Base-by-base conservation (phyloP, 2,888 invertebrate species). In the Melipona bicolor region DNA sequence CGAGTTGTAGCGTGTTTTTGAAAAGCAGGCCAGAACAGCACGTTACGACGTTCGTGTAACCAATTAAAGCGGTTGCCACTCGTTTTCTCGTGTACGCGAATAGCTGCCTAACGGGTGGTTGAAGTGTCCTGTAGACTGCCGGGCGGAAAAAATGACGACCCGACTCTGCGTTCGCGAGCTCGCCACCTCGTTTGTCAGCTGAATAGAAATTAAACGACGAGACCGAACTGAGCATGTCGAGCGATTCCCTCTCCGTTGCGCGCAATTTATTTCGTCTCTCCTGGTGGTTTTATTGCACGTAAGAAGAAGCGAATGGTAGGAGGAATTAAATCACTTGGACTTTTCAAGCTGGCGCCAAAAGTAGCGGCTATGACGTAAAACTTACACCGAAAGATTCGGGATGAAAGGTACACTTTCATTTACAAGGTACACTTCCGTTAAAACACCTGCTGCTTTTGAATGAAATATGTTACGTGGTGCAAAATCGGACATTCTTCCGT, bases 11-110 rank as follows among this genome's bases (percentile, higher is more conserved):
- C 52, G 32, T 70, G 74, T 77, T 81, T 36, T 70, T 77, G 65
- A 70, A 27, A 81, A 74, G 49, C 64, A n/a, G 52, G 17, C 52
- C 68, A 43, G 73, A 65, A 61, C 61, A 49, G 56, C 56, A 59
- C 32, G 32, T 32, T 32, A 4, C 62, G 27, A 67, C 74, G 36
- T 36, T 36, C 36, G 73, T 71, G 59, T 77, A 77, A 70, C 72
- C 77, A 61, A 70, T 77, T 77, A 59, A 81, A 61, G 71, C 71
- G 71, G 71, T 79, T 75, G 65, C 59, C 67, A 11, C 75, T 67
- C 56, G 61, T 70, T 70, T 81, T 74, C 65, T 78, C 69, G 4
- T 65, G 77, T 27, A 36, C 27, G 62, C 64, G 65, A 49, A 52
- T 52, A 17, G 17, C 78, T 21, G 76, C n/a, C 32, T 43, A 43